Percentiles rank a stretch among this genome's conserved stretches.
phyloP scores from a whole-genome alignment of 1,140 invertebrate species.

The Bathynomus jamesi region DNA sequence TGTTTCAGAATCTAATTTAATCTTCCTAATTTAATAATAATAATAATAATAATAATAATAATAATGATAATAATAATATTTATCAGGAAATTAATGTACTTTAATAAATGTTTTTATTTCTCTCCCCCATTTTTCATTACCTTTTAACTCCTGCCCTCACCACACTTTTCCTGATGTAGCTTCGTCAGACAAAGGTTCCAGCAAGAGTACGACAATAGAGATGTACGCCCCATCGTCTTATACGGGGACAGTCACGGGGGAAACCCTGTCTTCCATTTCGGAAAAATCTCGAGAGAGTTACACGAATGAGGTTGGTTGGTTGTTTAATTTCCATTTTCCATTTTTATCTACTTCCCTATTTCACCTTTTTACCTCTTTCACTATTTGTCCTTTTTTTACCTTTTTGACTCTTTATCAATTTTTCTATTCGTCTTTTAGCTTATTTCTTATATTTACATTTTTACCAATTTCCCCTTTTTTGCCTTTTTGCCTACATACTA shows the following conservation, averaged over 20 bases:
- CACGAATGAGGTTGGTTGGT: constrained; percentile 24
- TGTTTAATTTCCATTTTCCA: neutral
- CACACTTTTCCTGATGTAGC: constrained; percentile 29
- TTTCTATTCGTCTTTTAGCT: neutral
- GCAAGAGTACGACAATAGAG: constrained; percentile 86
- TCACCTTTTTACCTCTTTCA: neutral
- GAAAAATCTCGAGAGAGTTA: constrained; percentile 55
- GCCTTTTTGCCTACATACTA: neutral
- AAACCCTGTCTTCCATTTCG: constrained; percentile 82
- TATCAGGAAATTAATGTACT: neutral
- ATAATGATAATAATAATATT: neutral
- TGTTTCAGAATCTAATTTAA: too few species aligned
- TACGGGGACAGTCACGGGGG: constrained; percentile 88
- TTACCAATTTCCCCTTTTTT: neutral
- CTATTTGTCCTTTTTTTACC: neutral
- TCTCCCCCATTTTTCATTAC: too few species aligned
- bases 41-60: constrained; percentile 2
- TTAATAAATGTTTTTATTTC: too few species aligned
- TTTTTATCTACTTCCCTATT: neutral
- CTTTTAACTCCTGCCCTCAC: too few species aligned
- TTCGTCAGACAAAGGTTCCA: constrained; percentile 52
- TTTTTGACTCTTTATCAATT: neutral
- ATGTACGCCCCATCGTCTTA: constrained; percentile 91
- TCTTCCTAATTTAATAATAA: too few species aligned
- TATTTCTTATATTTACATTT: neutral